A percentile compares a stretch with the other conserved stretches of the same genome.
Conservation (phyloP, 2,888 invertebrate species). For the Agrilus cyanescens region DNA sequence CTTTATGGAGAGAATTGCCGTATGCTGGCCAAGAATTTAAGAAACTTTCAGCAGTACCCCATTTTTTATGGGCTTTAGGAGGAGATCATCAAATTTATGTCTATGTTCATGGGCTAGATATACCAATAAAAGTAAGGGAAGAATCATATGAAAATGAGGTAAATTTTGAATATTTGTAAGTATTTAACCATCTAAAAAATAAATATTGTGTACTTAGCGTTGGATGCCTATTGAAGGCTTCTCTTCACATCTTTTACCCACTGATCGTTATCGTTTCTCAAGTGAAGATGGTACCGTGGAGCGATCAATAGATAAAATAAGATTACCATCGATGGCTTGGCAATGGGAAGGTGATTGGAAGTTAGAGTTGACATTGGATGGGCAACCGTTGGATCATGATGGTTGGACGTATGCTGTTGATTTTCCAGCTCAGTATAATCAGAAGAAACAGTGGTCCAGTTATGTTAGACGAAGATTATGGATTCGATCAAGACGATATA, state of each 20-base stretch:
- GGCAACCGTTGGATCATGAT: constrained; percentile 78
- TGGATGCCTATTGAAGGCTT: constrained; percentile 89
- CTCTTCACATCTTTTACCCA: constrained; percentile 69
- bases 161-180: constrained; percentile 15
- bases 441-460: constrained; percentile 78
- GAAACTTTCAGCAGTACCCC: constrained; percentile 71
- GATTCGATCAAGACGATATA: constrained; percentile 77
- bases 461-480: constrained; percentile 82
- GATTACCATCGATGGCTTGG: constrained; percentile 89
- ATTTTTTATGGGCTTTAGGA: constrained; percentile 86
- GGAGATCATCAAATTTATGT: constrained; percentile 88
- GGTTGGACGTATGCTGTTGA: constrained; percentile 92
- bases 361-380: constrained; percentile 70
- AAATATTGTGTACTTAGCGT: constrained; percentile 39
- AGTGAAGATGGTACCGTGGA: constrained; percentile 71
- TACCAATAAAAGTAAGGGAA: constrained; percentile 82
- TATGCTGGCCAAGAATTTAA: constrained; percentile 82
- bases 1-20: constrained; percentile 77
- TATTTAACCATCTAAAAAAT: constrained; percentile 4
- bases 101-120: constrained; percentile 78
- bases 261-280: constrained; percentile 79
- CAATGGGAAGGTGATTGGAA: constrained; percentile 95
- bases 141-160: constrained; percentile 88
- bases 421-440: constrained; percentile 72
- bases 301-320: constrained; percentile 66